Percentiles rank a stretch among this genome's conserved stretches.
phyloP scores from a whole-genome alignment of 2,888 invertebrate species.

The Limnephilus lunatus region DNA sequence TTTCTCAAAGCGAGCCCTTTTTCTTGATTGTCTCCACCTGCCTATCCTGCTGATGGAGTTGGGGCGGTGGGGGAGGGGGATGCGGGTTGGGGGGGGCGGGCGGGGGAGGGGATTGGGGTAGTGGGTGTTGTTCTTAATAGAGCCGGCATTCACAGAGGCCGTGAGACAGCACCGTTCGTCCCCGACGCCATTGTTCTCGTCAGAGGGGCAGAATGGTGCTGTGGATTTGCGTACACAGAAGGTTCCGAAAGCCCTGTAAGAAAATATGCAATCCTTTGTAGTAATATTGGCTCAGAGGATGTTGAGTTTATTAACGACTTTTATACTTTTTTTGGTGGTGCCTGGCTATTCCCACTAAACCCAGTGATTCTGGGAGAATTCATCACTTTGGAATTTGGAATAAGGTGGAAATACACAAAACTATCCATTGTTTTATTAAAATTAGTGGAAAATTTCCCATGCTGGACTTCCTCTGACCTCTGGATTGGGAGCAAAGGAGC shows the following conservation, averaged over 20 bases:
- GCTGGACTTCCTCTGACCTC: too few relatives aligned
- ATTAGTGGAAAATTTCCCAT: too few relatives aligned
- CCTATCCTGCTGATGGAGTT: not conserved
- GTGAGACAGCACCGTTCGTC: slow-evolving; percentile 83
- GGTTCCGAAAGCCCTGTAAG: slow-evolving; percentile 80
- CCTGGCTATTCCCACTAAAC: too few relatives aligned
- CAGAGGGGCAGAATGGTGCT: slow-evolving; percentile 84
- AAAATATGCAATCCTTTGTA: not conserved
- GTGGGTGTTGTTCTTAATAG: slow-evolving; percentile 60
- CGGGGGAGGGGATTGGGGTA: slow-evolving; percentile 31
- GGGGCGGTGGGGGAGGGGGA: not conserved
- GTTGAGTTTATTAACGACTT: too few relatives aligned
- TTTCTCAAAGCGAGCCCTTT: slow-evolving; percentile 11
- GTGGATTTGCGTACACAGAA: slow-evolving; percentile 82
- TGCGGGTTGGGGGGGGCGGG: not conserved
- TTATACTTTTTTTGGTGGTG: too few relatives aligned
- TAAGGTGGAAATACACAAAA: too few relatives aligned
- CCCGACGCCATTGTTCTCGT: slow-evolving; percentile 73
- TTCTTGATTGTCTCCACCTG: slow-evolving; percentile 45
- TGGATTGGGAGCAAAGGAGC: too few relatives aligned
- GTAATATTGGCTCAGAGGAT: too few relatives aligned
- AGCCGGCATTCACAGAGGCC: slow-evolving; percentile 66
- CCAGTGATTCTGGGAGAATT: too few relatives aligned
- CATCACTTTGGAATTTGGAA: too few relatives aligned
- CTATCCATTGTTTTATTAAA: too few relatives aligned